These are phyloP conservation scores for Cheilosia urbana DNA, from an alignment of 2,888 invertebrate genomes.

Conservation along the genomic window DNA sequence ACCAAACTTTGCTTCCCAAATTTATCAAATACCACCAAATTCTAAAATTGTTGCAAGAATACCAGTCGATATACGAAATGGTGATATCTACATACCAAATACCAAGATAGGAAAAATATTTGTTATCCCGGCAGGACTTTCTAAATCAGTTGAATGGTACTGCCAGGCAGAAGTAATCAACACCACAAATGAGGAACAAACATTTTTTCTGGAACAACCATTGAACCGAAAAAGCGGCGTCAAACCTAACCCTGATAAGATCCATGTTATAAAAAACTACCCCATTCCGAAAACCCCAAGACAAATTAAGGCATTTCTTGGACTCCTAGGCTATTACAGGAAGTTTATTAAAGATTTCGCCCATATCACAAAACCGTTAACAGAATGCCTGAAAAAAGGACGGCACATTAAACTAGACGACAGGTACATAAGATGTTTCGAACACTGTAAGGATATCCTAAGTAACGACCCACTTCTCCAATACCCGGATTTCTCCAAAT, in stretches of 20 bases:
- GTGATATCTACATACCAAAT: neutral
- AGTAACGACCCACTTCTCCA: slow-evolving; percentile 7
- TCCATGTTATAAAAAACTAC: slow-evolving; percentile 20
- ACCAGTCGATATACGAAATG: neutral
- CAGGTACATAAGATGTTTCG: slow-evolving; percentile 10
- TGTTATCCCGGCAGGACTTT: too few relatives aligned
- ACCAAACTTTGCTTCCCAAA: neutral
- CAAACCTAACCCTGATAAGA: slow-evolving; percentile 23
- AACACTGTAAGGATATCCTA: slow-evolving; percentile 27
- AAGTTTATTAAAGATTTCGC: slow-evolving; percentile 26
- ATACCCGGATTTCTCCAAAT: slow-evolving; percentile 22
- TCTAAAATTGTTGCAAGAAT: neutral
- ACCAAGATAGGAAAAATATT: neutral
- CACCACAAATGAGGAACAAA: too few relatives aligned
- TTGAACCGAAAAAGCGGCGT: neutral
- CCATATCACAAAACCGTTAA: neutral
- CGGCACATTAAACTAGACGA: neutral
- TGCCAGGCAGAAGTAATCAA: too few relatives aligned
- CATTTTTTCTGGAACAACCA: too few relatives aligned
- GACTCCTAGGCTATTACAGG: too few relatives aligned
- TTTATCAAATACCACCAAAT: neutral
- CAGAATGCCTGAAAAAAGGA: slow-evolving; percentile 4
- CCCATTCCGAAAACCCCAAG: slow-evolving; percentile 8
- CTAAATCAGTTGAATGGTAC: too few relatives aligned
- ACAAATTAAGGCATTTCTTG: neutral